phyloP scores from a whole-genome alignment of 2,113 vertebrate genomes.

The Semnornis frantzii region DNA sequence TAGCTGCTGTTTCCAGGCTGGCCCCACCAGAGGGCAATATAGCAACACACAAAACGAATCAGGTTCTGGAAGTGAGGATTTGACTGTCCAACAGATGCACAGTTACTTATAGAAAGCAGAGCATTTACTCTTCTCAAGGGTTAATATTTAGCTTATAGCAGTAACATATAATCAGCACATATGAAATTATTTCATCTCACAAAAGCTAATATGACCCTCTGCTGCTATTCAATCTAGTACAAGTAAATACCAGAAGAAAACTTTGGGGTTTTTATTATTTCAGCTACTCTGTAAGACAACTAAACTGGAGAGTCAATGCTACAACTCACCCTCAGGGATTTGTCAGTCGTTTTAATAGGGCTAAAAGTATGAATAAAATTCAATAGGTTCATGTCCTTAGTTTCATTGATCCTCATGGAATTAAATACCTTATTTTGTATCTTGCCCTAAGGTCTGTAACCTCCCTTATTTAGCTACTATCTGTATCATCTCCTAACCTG shows the following conservation, averaged over 20 bases:
- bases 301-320: neutral
- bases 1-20: neutral
- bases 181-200: neutral
- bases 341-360: neutral
- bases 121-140: neutral
- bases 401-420: neutral
- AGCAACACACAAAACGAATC: neutral
- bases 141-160: neutral
- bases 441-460: neutral
- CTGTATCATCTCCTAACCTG: neutral
- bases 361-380: neutral
- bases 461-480: neutral
- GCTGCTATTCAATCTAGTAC: neutral
- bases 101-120: neutral
- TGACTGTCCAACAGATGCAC: rapidly evolving
- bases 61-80: neutral
- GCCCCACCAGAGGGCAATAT: slow-evolving; percentile 47
- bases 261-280: rapidly evolving
- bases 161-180: neutral
- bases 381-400: neutral
- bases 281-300: neutral
- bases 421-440: neutral
- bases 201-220: neutral
- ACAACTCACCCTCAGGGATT: neutral
- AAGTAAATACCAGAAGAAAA: neutral